A percentile compares a stretch with the other conserved stretches of the same genome.
phyloP scores from a whole-genome alignment of 2,113 vertebrate genomes.

The Otus sunia region DNA sequence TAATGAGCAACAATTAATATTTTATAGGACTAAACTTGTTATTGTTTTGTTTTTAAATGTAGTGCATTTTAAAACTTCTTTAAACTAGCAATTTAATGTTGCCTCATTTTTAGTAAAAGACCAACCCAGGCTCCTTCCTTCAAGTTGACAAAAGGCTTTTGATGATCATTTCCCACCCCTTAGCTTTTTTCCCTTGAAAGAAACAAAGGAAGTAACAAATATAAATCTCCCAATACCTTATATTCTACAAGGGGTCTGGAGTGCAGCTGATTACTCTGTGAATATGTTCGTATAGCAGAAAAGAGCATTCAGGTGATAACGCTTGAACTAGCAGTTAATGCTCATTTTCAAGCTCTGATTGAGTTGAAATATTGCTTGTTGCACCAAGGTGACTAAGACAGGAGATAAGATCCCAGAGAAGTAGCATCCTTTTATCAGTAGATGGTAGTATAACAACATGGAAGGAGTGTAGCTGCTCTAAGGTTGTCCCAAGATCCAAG shows the following conservation, averaged over 20 bases:
- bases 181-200: not conserved
- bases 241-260: not conserved
- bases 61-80: not conserved
- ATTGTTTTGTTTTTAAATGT: not conserved
- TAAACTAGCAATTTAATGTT: not conserved
- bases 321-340: not conserved
- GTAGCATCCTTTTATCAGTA: constrained; percentile 75
- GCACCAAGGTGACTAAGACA: not conserved
- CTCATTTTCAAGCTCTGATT: not conserved
- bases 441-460: constrained; percentile 77
- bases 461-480: not conserved
- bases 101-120: not conserved
- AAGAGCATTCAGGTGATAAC: not conserved
- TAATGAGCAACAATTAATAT: not conserved
- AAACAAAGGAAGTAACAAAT: constrained; percentile 33
- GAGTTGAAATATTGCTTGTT: constrained; percentile 4
- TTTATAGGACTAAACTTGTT: not conserved
- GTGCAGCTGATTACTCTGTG: not conserved
- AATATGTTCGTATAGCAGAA: not conserved
- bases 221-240: not conserved
- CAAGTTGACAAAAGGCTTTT: not conserved
- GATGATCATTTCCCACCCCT: not conserved
- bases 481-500: not conserved
- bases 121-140: not conserved
- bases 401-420: constrained; percentile 48